Evolutionary conservation across 2,113 vertebrate species (phyloP).

Genomic region (Chaenogobius annularis): DNA sequence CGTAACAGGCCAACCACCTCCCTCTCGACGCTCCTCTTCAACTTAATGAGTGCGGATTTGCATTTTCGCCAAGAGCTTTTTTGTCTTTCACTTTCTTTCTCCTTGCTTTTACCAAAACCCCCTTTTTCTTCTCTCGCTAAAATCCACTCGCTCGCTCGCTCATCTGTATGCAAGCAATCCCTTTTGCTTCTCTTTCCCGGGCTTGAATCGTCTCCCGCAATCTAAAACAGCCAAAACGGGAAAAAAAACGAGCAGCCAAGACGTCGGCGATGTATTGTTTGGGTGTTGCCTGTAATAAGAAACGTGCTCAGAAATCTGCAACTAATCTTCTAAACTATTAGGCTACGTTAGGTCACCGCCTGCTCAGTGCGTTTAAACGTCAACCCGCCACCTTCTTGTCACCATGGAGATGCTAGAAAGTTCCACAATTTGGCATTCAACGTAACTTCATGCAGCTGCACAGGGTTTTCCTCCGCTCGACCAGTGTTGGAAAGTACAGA

Average conservation of each 20-base stretch:
- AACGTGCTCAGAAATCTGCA: too few species aligned
- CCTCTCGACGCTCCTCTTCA: slow-evolving; percentile 59
- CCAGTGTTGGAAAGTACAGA: too few species aligned
- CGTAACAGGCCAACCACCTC: slow-evolving; percentile 67
- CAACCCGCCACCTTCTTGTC: too few species aligned
- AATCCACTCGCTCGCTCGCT: slow-evolving; percentile 74
- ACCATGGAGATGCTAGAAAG: too few species aligned
- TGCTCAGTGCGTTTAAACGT: too few species aligned
- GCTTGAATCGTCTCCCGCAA: slow-evolving; percentile 65
- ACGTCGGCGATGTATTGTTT: too few species aligned
- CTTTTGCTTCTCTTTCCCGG: slow-evolving; percentile 76
- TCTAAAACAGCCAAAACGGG: background rate
- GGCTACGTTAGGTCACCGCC: too few species aligned
- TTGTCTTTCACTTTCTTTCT: slow-evolving; percentile 48
- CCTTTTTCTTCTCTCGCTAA: slow-evolving; percentile 69
- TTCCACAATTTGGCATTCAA: too few species aligned
- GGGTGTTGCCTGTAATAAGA: too few species aligned
- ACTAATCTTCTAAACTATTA: too few species aligned
- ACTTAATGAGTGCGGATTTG: slow-evolving; percentile 76
- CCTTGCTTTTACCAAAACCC: slow-evolving; percentile 65
- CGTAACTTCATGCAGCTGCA: too few species aligned
- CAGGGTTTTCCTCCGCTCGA: too few species aligned
- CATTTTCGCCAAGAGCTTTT: slow-evolving; percentile 73
- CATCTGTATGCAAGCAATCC: slow-evolving; percentile 77
- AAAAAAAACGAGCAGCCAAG: background rate